Conservation (phyloP, 2,888 invertebrate species). For the Ceratothoa steindachneri region DNA sequence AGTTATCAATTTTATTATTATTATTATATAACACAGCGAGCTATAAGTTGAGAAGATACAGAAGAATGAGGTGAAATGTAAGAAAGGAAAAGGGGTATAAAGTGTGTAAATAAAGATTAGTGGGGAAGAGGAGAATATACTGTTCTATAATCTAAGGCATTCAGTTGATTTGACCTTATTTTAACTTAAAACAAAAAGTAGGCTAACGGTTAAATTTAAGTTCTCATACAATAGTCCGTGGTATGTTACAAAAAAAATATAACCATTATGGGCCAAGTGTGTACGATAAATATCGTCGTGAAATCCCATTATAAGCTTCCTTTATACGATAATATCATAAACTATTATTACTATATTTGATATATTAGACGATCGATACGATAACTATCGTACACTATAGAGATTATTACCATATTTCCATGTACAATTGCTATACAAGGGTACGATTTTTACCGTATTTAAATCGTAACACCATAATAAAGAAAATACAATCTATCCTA, state of each 20-base stretch:
- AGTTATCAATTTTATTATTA: not conserved
- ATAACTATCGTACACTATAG: not conserved
- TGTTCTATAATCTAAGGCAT: constrained; percentile 8
- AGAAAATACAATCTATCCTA: not conserved
- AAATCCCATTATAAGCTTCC: not conserved
- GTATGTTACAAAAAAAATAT: constrained; percentile 7
- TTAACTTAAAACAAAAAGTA: not conserved
- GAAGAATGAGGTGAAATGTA: not conserved
- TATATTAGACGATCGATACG: not conserved
- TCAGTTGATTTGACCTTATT: not conserved
- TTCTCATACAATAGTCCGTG: not conserved
- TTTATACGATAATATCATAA: not conserved
- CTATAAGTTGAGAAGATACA: not conserved
- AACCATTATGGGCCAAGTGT: not conserved
- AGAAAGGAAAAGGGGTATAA: no score
- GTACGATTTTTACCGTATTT: not conserved
- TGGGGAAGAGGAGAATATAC: not conserved
- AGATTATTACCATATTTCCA: not conserved
- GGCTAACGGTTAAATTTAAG: not conserved
- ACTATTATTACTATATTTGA: not conserved
- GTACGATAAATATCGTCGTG: not conserved
- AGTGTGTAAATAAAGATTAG: not conserved
- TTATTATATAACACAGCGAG: constrained; percentile 2
- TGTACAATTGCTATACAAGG: constrained; percentile 8
- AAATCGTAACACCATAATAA: not conserved